Evolutionary conservation across 1,140 invertebrate genomes (phyloP), one percentile per base, ranked within the genome.

Genomic region (Aphis craccivora): DNA sequence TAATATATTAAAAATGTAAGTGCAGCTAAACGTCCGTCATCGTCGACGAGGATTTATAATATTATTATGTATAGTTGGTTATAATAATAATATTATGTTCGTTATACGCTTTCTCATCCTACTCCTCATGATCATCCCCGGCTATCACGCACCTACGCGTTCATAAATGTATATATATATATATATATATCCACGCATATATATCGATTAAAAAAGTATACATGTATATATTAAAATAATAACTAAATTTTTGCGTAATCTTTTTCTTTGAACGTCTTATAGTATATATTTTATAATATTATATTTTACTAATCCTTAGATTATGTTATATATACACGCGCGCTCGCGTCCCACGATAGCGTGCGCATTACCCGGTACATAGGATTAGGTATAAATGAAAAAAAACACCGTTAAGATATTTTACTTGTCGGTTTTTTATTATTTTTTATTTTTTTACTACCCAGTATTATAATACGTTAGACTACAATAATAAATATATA

Each of bases 271-370:
- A 83, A 76, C 30, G 60, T 76, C 30, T 76, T n/a, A 76, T 18
- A 67, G 30, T 60, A 60, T 60, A 60, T 30, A 60, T 60, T 55
- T 30, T 67, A 76, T 76, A n/a, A n/a, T 76, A n/a, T 76, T n/a
- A n/a, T n/a, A n/a, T n/a, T 76, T 76, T 76, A 76, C 60, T 76
- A 76, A 76, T 76, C 60, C 60, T 76, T 76, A 35, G 60, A 76
- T 76, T 76, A 76, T 76, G n/a, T 76, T 76, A 76, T 76, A 76
- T 76, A 76, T 76, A 76, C 60, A 76, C 60, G 60, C 60, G 60
- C 60, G 60, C 5, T n/a, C n/a, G n/a, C 30, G 60, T 76, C 60
- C 60, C 30, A 76, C 60, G 60, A 76, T 76, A 76, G 60, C 60
- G 60, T 76, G 60, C 60, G 30, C 60, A 76, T 76, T 76, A 76